Evolutionary conservation across 2,797 vertebrate genomes (phyloP).

Genomic region (Esox masquinongy): DNA sequence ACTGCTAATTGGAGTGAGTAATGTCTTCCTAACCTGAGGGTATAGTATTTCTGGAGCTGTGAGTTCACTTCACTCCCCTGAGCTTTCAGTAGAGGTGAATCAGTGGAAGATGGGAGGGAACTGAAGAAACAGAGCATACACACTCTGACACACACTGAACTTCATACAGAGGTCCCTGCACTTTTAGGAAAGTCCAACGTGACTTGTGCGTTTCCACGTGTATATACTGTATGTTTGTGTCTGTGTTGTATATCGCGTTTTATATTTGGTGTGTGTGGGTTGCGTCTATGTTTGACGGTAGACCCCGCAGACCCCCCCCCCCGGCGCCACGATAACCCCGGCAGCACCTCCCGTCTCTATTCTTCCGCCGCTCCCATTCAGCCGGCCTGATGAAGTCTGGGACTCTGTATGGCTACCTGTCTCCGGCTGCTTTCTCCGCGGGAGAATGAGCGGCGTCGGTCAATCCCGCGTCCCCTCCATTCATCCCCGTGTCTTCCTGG

Average conservation of each 20-base stretch:
- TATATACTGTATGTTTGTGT: conserved; percentile 1
- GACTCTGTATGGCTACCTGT: conserved; percentile 2
- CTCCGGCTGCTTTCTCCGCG: background rate
- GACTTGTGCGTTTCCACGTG: background rate
- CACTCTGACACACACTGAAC: background rate
- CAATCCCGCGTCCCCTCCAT: background rate
- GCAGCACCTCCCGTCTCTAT: background rate
- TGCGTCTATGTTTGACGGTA: background rate
- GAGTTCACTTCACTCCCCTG: background rate
- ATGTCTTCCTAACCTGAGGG: background rate
- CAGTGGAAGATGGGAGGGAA: background rate
- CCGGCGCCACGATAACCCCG: background rate
- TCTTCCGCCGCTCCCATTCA: background rate
- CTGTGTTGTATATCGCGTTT: background rate
- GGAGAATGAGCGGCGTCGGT: conserved; percentile 3
- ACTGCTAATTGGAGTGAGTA: background rate
- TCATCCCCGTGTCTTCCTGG: conserved; percentile 4
- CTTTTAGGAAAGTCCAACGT: background rate
- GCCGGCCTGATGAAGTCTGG: background rate
- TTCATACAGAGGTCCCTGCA: background rate
- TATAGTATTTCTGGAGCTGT: background rate
- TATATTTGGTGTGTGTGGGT: background rate
- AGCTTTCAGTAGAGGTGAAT: background rate
- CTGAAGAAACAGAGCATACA: background rate
- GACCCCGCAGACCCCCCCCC: background rate